These are phyloP conservation scores for Heterotilapia buettikoferi DNA, from an alignment of 2,113 vertebrate species.

Conservation along the genomic window DNA sequence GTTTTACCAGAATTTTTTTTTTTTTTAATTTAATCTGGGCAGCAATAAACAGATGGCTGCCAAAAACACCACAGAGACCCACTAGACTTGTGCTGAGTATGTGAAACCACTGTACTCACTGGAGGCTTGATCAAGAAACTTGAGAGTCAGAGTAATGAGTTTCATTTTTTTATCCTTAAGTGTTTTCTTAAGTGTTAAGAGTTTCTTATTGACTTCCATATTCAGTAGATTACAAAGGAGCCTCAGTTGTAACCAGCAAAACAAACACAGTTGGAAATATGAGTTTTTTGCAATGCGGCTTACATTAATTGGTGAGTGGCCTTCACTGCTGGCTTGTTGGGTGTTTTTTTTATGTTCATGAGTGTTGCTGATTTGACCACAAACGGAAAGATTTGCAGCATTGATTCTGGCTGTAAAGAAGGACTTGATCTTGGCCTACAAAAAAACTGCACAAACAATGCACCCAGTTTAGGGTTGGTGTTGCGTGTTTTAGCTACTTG, in stretches of 20 bases:
- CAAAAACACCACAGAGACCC: background rate
- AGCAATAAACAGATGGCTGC: background rate
- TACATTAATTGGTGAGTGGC: background rate
- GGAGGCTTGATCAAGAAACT: background rate
- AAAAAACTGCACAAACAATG: background rate
- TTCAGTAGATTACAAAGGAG: background rate
- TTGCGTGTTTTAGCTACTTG: background rate
- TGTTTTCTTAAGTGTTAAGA: background rate
- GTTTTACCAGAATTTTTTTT: background rate
- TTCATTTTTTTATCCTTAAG: background rate
- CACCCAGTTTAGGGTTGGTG: background rate
- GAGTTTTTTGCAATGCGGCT: background rate
- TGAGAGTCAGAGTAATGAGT: background rate
- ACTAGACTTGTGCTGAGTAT: background rate
- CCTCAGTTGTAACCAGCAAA: background rate
- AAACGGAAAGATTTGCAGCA: accelerated
- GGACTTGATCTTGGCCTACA: background rate
- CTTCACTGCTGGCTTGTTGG: background rate
- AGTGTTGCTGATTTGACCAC: background rate
- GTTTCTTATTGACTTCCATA: background rate
- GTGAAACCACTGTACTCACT: background rate
- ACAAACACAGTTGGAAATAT: background rate
- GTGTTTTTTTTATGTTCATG: background rate
- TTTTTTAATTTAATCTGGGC: background rate
- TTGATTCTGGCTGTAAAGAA: background rate